Percentiles rank a stretch among this genome's conserved stretches.
phyloP scores from a whole-genome alignment of 1,140 invertebrate genomes.

The Leptestheria dahalacensis region DNA sequence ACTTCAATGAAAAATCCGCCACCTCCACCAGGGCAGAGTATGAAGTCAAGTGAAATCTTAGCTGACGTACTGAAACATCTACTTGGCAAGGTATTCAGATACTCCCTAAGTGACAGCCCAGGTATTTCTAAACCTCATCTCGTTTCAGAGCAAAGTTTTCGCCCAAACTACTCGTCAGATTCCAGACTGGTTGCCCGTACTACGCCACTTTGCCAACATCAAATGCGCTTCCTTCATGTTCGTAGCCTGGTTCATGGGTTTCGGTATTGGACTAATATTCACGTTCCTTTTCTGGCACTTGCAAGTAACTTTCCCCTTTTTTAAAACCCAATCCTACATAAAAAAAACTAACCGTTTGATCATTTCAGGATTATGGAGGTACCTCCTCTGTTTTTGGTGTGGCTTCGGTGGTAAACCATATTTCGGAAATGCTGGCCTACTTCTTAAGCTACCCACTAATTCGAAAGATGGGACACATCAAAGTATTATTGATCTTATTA shows the following conservation, averaged over 20 bases:
- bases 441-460: slow-evolving; percentile 95
- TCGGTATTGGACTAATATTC: slow-evolving; percentile 97
- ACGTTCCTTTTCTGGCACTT: slow-evolving; percentile 99
- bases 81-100: slow-evolving; percentile 8
- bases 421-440: slow-evolving; percentile 95
- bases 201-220: slow-evolving; percentile 76
- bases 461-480: slow-evolving; percentile 82
- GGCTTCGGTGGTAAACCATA: slow-evolving; percentile 95
- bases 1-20: neutral
- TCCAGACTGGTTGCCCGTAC: slow-evolving; percentile 79
- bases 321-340: neutral
- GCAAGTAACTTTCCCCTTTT: slow-evolving; percentile 31
- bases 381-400: slow-evolving; percentile 94
- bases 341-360: neutral
- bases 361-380: slow-evolving; percentile 76
- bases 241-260: slow-evolving; percentile 97
- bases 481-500: slow-evolving; percentile 37
- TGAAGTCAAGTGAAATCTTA: slow-evolving; percentile 9
- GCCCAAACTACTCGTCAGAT: slow-evolving; percentile 80
- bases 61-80: slow-evolving; percentile 10
- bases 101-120: neutral
- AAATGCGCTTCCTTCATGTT: slow-evolving; percentile 88
- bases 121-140: neutral
- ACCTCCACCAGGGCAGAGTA: neutral
- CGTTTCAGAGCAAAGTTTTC: slow-evolving; percentile 68